phyloP scores from a whole-genome alignment of 2,113 vertebrate genomes.

The Burhinus bistriatus region DNA sequence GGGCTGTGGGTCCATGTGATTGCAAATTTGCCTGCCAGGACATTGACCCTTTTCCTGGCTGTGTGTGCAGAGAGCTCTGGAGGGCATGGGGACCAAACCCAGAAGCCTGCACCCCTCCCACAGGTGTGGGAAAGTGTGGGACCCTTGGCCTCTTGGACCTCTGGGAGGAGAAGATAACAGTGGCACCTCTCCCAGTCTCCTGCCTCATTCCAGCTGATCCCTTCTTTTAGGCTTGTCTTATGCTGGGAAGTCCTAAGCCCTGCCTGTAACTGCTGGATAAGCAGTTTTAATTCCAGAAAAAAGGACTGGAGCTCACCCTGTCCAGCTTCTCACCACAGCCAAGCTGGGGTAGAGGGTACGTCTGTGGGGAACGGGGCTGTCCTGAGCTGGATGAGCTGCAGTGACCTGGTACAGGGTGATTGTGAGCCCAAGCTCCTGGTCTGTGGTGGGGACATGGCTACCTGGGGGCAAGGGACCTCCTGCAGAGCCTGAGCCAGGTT shows the following conservation, averaged over 20 bases:
- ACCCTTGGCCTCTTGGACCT: not conserved
- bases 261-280: not conserved
- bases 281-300: not conserved
- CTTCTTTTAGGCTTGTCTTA: not conserved
- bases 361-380: not conserved
- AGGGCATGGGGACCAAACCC: not conserved
- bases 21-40: not conserved
- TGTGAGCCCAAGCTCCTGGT: not conserved
- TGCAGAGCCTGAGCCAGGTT: not conserved
- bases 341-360: not conserved
- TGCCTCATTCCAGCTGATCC: not conserved
- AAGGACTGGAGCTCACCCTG: not conserved
- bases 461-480: not conserved
- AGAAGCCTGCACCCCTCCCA: not conserved
- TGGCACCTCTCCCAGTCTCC: not conserved
- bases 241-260: not conserved
- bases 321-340: not conserved
- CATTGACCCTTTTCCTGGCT: not conserved
- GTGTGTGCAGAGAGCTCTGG: not conserved
- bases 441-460: not conserved
- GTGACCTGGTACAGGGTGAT: not conserved
- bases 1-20: fast-evolving
- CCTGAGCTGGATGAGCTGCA: not conserved
- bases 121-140: fast-evolving
- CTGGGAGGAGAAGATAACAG: not conserved